Evolutionary conservation across 2,797 vertebrate genomes (phyloP), one percentile per base, ranked within the genome.

Genomic region (Scyliorhinus canicula): DNA sequence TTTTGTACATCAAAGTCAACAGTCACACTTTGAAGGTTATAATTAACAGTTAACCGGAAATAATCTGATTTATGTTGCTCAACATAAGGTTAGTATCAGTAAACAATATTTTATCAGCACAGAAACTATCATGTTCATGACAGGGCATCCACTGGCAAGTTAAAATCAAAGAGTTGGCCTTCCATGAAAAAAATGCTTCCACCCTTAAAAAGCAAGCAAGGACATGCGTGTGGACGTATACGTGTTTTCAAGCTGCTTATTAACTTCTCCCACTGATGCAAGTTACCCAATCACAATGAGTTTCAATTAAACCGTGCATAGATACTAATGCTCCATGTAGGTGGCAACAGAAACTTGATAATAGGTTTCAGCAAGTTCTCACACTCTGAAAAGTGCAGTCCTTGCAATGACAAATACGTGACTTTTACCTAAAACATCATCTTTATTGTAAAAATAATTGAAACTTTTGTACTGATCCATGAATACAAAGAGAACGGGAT

Each of bases 161-260:
- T 50, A 74, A 52, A 94, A 94, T 94, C 65, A 74, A 94, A 94
- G 67, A 52, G 67, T 52, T 94, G 67, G 63, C 93, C 65, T 93
- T 69, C 65, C 44, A 52, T 55, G 44, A 74, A 94, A 47, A 93
- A 0, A 96, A 24, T 95, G 95, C 96, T 96, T 95, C 96, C 77
- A 0, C 96, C 95, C 95, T 96, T 96, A 0, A 24, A 63, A 79
- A 96, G 96, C 96, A 96, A 96, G 96, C 96, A 96, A 96, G 95
- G 96, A 96, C 96, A 96, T 96, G 96, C 88, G 96, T 95, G 96
- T 95, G 74, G 96, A 0, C 96, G 96, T 95, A 0, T 95, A 0
- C 86, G 96, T 95, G 95, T 95, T 95, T 35, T 95, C 95, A 95
- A 50, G 95, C 95, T 95, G 65, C 93, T 94, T 94, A 74, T 94